Conservation (phyloP, 2,888 invertebrate genomes). For the Pachymerium ferrugineum region DNA sequence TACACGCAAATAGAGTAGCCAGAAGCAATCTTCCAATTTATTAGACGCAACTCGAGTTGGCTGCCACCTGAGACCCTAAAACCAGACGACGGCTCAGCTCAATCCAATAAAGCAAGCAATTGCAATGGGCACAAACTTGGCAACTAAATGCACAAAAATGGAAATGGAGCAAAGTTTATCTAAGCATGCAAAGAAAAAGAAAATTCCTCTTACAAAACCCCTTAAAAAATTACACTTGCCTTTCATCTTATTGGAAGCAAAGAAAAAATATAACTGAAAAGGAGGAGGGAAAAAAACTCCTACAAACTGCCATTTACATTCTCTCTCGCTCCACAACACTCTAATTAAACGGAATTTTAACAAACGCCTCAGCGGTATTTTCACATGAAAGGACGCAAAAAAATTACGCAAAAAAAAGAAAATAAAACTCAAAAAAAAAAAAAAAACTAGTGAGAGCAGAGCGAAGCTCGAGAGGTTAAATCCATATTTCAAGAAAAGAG, state of each 20-base stretch:
- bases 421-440: background rate
- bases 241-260: background rate
- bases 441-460: background rate
- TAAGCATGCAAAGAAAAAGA: no score
- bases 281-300: background rate
- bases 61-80: background rate
- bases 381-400: background rate
- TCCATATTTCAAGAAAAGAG: conserved; percentile 1
- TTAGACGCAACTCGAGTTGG: background rate
- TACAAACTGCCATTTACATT: background rate
- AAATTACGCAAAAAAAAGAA: background rate
- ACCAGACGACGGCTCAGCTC: background rate
- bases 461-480: background rate
- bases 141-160: background rate
- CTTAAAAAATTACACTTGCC: background rate
- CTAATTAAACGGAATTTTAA: conserved; percentile 21
- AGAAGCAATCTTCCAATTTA: background rate
- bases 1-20: background rate
- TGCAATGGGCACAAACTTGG: background rate
- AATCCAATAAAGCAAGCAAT: background rate
- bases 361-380: conserved; percentile 8
- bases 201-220: background rate
- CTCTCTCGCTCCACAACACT: background rate
- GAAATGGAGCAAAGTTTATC: no score
- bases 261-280: no score